phyloP scores from a whole-genome alignment of 2,888 invertebrate genomes.

The Dasysyrphus tricinctus region DNA sequence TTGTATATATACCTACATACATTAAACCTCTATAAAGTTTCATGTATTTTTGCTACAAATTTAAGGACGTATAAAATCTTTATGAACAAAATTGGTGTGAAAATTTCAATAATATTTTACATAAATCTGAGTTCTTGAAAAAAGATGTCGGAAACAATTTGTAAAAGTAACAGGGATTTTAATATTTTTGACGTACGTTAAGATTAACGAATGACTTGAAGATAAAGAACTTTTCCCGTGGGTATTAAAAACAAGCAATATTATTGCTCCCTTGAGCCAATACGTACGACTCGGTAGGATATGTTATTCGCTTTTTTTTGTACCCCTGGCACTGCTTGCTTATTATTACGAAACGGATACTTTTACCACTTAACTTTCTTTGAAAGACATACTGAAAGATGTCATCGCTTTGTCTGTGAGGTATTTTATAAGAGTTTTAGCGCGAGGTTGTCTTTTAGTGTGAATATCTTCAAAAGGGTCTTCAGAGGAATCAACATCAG shows the following conservation, averaged over 20 bases:
- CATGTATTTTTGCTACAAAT: not conserved
- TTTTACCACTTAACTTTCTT: conserved; percentile 61
- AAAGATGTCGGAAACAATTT: too few relatives aligned
- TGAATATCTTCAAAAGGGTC: not conserved
- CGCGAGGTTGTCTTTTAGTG: not conserved
- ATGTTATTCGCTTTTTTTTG: not conserved
- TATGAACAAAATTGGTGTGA: not conserved
- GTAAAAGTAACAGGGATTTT: too few relatives aligned
- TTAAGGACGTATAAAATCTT: not conserved
- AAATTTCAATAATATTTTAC: too few relatives aligned
- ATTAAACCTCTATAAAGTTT: not conserved
- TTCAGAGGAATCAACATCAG: not conserved
- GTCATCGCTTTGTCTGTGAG: conserved; percentile 54
- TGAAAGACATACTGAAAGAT: conserved; percentile 26
- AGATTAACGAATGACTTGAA: too few relatives aligned
- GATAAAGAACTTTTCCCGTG: too few relatives aligned
- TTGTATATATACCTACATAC: not conserved
- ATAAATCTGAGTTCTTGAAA: too few relatives aligned
- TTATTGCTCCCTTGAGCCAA: too few relatives aligned
- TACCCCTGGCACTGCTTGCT: conserved; percentile 1
- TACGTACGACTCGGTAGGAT: not conserved
- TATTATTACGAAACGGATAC: conserved; percentile 46
- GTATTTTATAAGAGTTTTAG: conserved; percentile 48
- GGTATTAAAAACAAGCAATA: too few relatives aligned
- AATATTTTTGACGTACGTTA: too few relatives aligned